Percentiles rank a stretch among this genome's conserved stretches.
Conservation (phyloP, 2,797 vertebrate species). For the Sciurus carolinensis region DNA sequence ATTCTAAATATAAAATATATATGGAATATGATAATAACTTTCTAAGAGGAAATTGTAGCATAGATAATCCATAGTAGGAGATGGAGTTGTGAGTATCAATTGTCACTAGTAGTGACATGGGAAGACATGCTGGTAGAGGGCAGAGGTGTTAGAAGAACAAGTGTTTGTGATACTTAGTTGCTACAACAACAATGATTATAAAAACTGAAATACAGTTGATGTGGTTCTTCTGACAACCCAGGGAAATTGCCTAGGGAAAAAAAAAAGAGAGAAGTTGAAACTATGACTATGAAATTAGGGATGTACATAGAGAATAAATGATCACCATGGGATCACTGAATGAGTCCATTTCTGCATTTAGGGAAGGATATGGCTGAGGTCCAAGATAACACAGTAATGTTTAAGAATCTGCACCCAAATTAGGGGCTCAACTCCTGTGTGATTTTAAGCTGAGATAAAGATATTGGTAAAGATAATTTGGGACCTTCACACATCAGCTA, state of each 20-base stretch:
- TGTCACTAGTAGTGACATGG: background rate
- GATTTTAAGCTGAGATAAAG: background rate
- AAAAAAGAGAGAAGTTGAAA: background rate
- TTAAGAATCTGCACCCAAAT: background rate
- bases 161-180: background rate
- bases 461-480: background rate
- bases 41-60: background rate
- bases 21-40: background rate
- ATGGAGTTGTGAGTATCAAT: background rate
- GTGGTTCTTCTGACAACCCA: background rate
- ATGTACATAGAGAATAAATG: background rate
- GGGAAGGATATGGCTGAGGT: background rate
- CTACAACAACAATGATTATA: background rate
- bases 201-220: background rate
- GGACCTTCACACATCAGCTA: background rate
- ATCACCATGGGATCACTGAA: background rate
- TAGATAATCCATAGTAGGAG: background rate
- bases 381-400: background rate
- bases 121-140: background rate
- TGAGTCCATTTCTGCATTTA: background rate
- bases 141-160: background rate
- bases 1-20: background rate
- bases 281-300: background rate
- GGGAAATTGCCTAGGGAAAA: background rate
- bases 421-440: background rate